Evolutionary conservation across 1,140 invertebrate species (phyloP).

Genomic region (Mya arenaria): DNA sequence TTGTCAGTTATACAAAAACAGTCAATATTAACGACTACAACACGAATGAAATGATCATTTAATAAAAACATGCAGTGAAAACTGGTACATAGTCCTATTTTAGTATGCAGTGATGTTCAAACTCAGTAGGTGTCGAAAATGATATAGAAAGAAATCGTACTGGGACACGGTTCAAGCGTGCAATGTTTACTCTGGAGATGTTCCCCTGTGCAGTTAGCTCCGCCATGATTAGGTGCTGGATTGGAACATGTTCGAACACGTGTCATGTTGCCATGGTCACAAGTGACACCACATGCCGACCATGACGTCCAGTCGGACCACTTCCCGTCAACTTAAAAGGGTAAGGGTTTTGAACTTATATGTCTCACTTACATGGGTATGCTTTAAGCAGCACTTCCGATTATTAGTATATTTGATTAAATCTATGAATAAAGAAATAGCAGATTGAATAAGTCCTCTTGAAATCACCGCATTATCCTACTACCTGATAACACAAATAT

Average conservation of each 20-base stretch:
- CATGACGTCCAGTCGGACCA: conserved; percentile 1
- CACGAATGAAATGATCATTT: conserved; percentile 55
- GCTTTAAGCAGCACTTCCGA: too few species aligned
- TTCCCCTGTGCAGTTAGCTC: background rate
- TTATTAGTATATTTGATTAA: too few species aligned
- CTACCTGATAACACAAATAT: too few species aligned
- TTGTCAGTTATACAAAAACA: conserved; percentile 50
- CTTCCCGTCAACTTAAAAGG: background rate
- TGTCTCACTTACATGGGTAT: too few species aligned
- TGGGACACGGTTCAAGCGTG: background rate
- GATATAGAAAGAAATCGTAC: too few species aligned
- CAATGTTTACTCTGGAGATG: background rate
- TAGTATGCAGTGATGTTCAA: too few species aligned
- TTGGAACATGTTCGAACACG: conserved; percentile 6
- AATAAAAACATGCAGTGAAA: conserved; percentile 29
- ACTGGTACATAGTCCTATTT: conserved; percentile 79
- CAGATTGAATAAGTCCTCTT: too few species aligned
- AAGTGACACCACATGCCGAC: background rate
- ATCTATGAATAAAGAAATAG: too few species aligned
- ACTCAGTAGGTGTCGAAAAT: too few species aligned
- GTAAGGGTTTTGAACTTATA: too few species aligned
- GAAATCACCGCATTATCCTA: too few species aligned
- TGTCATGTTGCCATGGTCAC: background rate
- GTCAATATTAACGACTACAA: conserved; percentile 36
- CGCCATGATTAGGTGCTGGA: background rate